Conservation (phyloP, 2,888 invertebrate genomes). For the Lutraria lutraria region DNA sequence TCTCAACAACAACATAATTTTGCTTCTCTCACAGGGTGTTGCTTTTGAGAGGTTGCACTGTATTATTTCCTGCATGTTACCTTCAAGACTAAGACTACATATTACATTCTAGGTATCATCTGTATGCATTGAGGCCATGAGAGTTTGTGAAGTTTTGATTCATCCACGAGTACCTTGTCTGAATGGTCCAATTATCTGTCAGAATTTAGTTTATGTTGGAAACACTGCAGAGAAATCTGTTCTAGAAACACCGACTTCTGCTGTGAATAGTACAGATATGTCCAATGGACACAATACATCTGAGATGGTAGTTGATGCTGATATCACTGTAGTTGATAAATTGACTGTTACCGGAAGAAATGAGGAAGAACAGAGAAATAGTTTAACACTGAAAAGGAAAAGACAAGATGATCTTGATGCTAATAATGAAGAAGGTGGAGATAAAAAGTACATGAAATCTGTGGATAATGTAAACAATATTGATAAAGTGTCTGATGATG, state of each 20-base stretch:
- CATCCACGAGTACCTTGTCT: constrained; percentile 74
- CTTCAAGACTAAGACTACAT: no score
- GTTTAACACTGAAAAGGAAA: not conserved
- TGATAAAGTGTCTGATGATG: not conserved
- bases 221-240: not conserved
- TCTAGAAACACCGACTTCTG: not conserved
- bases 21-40: no score
- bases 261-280: not conserved
- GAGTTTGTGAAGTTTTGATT: constrained; percentile 64
- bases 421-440: not conserved
- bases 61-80: no score
- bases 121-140: constrained; percentile 65
- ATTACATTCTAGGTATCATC: constrained; percentile 66
- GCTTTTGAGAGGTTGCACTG: no score
- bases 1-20: no score
- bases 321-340: not conserved
- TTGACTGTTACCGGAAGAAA: not conserved
- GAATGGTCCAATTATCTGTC: constrained; percentile 63
- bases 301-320: not conserved
- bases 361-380: not conserved
- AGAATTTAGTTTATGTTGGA: constrained; percentile 44
- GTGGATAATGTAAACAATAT: not conserved
- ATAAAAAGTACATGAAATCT: not conserved
- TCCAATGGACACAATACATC: not conserved
- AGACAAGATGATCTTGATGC: not conserved